A percentile compares a stretch with the other conserved stretches of the same genome.
These are phyloP conservation scores for Tichodroma muraria DNA, from an alignment of 2,113 vertebrate genomes.

Conservation along the genomic window DNA sequence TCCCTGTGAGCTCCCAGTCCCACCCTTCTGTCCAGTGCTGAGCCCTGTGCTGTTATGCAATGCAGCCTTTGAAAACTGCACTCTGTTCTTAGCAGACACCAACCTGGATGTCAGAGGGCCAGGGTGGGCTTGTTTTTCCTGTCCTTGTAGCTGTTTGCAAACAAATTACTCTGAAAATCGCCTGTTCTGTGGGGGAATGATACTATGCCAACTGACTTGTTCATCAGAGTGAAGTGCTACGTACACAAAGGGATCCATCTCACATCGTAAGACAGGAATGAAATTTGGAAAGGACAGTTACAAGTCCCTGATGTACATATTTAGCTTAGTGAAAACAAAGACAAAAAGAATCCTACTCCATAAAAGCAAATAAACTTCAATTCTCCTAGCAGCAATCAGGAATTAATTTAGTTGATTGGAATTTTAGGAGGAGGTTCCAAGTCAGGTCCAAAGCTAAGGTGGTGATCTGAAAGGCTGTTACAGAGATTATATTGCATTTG, in stretches of 20 bases:
- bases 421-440: neutral
- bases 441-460: neutral
- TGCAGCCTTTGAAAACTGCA: neutral
- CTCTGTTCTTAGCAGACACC: neutral
- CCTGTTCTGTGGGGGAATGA: neutral
- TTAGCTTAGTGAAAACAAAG: neutral
- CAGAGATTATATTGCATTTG: neutral
- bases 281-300: neutral
- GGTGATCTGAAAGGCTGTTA: neutral
- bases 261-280: neutral
- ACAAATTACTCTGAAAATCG: neutral
- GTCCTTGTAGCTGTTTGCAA: neutral
- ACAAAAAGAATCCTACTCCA: neutral
- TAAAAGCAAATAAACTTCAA: neutral
- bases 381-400: neutral
- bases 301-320: neutral
- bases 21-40: conserved; percentile 33
- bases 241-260: neutral
- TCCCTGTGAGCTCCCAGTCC: conserved; percentile 13
- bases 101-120: neutral
- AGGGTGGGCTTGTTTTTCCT: neutral
- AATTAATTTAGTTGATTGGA: neutral
- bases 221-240: neutral
- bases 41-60: conserved; percentile 26
- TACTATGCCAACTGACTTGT: neutral